Evolutionary conservation across 2,797 vertebrate species (phyloP).

Genomic region (Choloepus didactylus): DNA sequence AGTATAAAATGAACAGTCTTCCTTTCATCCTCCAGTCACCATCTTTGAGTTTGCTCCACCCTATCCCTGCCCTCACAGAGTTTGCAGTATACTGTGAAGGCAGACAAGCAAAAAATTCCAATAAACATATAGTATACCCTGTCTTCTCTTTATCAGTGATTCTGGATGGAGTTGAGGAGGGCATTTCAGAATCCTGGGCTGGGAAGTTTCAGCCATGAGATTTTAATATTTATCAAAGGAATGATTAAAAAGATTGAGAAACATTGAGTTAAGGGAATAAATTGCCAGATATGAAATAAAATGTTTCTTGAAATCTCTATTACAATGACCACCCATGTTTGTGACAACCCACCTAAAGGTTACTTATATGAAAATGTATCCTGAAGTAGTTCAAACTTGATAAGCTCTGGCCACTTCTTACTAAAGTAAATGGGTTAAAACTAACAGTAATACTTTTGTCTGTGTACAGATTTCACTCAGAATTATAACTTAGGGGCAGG

Average conservation of each 20-base stretch:
- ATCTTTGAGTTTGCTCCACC: background rate
- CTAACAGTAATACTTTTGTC: slow-evolving; percentile 27
- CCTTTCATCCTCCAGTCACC: background rate
- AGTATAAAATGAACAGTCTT: background rate
- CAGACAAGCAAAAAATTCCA: background rate
- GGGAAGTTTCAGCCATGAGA: background rate
- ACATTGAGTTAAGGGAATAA: background rate
- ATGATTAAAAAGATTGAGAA: background rate
- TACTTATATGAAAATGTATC: slow-evolving; percentile 8
- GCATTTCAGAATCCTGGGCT: background rate
- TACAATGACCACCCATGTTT: background rate
- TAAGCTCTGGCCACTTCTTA: background rate
- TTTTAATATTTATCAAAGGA: slow-evolving; percentile 20
- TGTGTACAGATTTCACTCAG: background rate
- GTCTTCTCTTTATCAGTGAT: background rate
- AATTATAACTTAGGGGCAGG: background rate
- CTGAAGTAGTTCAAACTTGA: slow-evolving; percentile 6
- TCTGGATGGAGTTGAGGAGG: background rate
- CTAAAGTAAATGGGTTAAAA: slow-evolving; percentile 36
- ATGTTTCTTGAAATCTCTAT: background rate
- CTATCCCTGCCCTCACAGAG: background rate
- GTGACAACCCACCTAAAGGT: background rate
- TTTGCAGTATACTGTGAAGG: background rate
- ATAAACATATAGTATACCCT: background rate
- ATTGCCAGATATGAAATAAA: slow-evolving; percentile 1